A percentile compares a stretch with the other conserved stretches of the same genome.
phyloP scores from a whole-genome alignment of 1,140 invertebrate genomes.

The Subanguina moxae region DNA sequence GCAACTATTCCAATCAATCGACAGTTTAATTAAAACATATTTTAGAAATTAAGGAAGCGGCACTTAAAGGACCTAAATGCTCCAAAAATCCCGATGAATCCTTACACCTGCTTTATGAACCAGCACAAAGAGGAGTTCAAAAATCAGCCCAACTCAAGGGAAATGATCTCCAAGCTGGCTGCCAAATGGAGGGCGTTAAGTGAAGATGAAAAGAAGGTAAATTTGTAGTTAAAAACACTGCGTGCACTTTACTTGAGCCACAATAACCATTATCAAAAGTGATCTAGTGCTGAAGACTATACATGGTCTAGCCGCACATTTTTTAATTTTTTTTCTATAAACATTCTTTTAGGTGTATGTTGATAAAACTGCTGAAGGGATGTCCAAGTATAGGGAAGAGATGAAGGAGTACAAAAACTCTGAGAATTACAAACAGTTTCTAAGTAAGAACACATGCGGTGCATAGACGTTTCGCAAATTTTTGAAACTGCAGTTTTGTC shows the following conservation, averaged over 20 bases:
- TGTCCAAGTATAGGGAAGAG: constrained; percentile 1
- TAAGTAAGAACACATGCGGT: too few relatives aligned
- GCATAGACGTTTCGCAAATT: too few relatives aligned
- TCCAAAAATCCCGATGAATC: neutral
- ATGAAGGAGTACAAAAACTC: constrained; percentile 21
- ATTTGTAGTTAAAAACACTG: neutral
- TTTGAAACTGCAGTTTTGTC: too few relatives aligned
- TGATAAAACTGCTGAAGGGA: neutral
- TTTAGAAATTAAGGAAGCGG: neutral
- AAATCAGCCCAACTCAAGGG: neutral
- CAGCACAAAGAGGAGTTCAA: constrained; percentile 5
- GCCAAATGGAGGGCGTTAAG: constrained; percentile 13
- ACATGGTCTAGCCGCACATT: too few relatives aligned
- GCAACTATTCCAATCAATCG: too few relatives aligned
- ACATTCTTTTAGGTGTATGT: constrained; percentile 11
- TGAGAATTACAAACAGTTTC: constrained; percentile 21
- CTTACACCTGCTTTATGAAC: neutral
- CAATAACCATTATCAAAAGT: too few relatives aligned
- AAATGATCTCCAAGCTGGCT: constrained; percentile 7
- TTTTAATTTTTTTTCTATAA: neutral
- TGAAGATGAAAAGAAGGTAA: constrained; percentile 21
- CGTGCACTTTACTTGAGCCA: too few relatives aligned
- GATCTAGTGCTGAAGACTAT: too few relatives aligned
- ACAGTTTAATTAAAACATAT: neutral
- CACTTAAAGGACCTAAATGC: neutral